Evolutionary conservation across 30 jellyfish, hydroid and myxozoan species (phyloP).

Genomic region (Sanderia malayensis): DNA sequence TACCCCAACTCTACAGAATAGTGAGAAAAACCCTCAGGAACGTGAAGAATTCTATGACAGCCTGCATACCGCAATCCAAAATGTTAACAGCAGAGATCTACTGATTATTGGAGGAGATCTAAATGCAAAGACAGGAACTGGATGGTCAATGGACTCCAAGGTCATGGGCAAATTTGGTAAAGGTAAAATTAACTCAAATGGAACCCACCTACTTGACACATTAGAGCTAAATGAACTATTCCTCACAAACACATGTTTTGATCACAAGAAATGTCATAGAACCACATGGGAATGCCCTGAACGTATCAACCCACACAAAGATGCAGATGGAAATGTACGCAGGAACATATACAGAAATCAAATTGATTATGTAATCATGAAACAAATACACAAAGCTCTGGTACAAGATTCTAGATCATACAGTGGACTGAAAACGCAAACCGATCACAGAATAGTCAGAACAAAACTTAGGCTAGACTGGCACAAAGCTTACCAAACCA

Average conservation of each 20-base stretch:
- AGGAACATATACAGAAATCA: slow-evolving; percentile 25
- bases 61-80: too few species aligned
- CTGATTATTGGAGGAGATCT: background rate
- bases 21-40: background rate
- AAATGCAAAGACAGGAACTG: background rate
- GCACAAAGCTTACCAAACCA: background rate
- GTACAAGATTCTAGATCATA: slow-evolving; percentile 5
- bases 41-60: too few species aligned
- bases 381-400: background rate
- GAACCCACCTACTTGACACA: background rate
- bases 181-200: background rate
- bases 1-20: background rate
- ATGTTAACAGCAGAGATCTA: too few species aligned
- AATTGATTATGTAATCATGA: slow-evolving; percentile 7
- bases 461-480: background rate
- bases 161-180: background rate
- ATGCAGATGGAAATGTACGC: slow-evolving; percentile 3
- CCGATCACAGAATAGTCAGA: background rate
- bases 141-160: background rate
- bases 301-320: background rate
- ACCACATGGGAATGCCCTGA: slow-evolving; percentile 26
- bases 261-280: slow-evolving; percentile 16
- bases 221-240: background rate
- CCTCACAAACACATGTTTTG: slow-evolving; percentile 1
- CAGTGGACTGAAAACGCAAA: slow-evolving; percentile 11